Conservation (phyloP, 2,888 invertebrate genomes). For the Argyresthia albistria region DNA sequence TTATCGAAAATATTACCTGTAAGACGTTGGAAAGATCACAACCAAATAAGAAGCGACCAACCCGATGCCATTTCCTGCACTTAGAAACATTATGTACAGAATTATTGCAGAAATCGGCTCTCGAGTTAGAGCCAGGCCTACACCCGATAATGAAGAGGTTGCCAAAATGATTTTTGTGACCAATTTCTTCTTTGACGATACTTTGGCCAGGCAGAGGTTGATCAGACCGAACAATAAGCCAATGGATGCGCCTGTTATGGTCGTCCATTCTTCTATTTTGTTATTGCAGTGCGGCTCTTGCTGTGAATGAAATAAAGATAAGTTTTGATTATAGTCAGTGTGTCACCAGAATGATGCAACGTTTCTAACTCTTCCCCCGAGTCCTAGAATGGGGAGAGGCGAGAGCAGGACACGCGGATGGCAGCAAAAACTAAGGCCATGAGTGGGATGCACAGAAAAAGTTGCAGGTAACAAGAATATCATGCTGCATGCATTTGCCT, state of each 20-base stretch:
- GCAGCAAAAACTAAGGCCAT: no score
- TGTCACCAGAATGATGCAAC: no score
- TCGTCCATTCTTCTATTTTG: conserved; percentile 44
- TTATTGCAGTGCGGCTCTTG: conserved; percentile 22
- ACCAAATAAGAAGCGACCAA: conserved; percentile 56
- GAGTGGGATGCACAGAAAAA: no score
- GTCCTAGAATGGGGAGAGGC: no score
- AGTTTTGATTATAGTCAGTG: no score
- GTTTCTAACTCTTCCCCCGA: no score
- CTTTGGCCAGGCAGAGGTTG: conserved; percentile 42
- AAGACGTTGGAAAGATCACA: conserved; percentile 53
- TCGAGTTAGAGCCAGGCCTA: conserved; percentile 34
- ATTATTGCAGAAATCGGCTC: conserved; percentile 49
- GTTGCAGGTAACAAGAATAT: no score
- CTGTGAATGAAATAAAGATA: background rate
- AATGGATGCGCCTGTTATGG: conserved; percentile 53
- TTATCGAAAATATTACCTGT: conserved; percentile 27
- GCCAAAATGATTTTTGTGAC: conserved; percentile 41
- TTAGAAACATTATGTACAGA: conserved; percentile 50
- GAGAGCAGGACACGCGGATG: no score
- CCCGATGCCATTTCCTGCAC: conserved; percentile 54
- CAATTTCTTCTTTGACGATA: conserved; percentile 29
- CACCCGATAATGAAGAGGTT: conserved; percentile 39
- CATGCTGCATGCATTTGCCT: no score
- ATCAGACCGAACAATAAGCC: conserved; percentile 52